These are phyloP conservation scores for Sebastes wilsoni DNA, from an alignment of 2,797 vertebrate genomes.

Conservation along the genomic window DNA sequence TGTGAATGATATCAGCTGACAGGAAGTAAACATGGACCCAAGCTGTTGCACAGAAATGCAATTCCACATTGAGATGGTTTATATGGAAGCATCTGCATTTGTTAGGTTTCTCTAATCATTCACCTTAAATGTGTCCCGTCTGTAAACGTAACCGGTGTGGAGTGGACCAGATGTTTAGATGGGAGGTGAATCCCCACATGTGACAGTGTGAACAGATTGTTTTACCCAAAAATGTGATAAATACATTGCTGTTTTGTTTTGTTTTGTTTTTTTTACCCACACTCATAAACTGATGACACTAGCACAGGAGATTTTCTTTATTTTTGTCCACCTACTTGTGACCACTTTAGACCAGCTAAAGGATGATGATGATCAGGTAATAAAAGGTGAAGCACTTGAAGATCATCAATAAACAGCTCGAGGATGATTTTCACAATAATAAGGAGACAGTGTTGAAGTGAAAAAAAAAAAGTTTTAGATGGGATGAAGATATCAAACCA, in stretches of 20 bases:
- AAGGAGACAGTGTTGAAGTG: background rate
- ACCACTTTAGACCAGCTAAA: background rate
- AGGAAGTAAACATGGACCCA: too few relatives aligned
- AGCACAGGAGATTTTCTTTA: background rate
- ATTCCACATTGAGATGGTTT: fast-evolving
- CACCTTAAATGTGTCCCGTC: background rate
- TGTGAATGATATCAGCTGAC: too few relatives aligned
- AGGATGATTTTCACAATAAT: background rate
- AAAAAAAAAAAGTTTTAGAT: background rate
- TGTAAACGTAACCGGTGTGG: background rate
- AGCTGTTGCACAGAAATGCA: fast-evolving
- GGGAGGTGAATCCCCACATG: background rate
- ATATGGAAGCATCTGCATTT: too few relatives aligned
- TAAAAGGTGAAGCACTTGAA: background rate
- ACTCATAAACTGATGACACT: background rate
- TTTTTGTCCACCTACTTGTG: background rate
- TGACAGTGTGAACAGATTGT: background rate
- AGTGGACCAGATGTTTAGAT: background rate
- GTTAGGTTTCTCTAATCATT: too few relatives aligned
- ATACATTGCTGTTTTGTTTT: background rate
- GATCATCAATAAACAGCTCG: background rate
- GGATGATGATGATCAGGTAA: background rate
- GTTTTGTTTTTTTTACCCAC: background rate
- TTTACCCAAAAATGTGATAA: background rate
- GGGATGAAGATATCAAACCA: background rate